Conservation (phyloP, 2,113 vertebrate genomes). For the Labeo rohita region DNA sequence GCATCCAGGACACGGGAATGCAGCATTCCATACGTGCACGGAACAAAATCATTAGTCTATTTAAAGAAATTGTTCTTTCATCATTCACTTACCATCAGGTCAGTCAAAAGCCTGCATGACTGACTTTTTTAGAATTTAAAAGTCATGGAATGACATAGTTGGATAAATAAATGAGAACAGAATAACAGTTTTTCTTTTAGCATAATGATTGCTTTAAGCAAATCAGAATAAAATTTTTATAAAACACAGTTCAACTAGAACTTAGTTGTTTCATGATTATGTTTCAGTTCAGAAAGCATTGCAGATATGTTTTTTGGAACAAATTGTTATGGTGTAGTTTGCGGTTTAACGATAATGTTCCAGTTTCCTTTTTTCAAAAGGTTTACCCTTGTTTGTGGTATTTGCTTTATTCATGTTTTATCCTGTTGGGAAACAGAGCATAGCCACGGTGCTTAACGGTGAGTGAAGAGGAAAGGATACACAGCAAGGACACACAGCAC, state of each 20-base stretch:
- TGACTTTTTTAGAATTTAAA: background rate
- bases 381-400: constrained; percentile 29
- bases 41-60: background rate
- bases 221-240: too few species aligned
- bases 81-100: background rate
- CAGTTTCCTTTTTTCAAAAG: background rate
- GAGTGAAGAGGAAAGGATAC: constrained; percentile 61
- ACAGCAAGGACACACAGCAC: constrained; percentile 78
- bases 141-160: background rate
- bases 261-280: background rate
- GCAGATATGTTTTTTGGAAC: background rate
- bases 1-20: background rate
- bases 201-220: too few species aligned
- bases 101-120: background rate
- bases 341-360: background rate
- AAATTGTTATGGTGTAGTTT: background rate
- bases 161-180: background rate
- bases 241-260: background rate
- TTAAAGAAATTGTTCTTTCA: background rate
- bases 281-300: background rate
- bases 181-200: too few species aligned
- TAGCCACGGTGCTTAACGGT: constrained; percentile 59
- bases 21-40: background rate
- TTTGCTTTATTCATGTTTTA: constrained; percentile 14
- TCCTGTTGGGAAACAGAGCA: constrained; percentile 30